Percentiles rank a stretch among this genome's conserved stretches.
These are phyloP conservation scores for Brachystomella parvula DNA, from an alignment of 1,140 invertebrate genomes.

Conservation along the genomic window DNA sequence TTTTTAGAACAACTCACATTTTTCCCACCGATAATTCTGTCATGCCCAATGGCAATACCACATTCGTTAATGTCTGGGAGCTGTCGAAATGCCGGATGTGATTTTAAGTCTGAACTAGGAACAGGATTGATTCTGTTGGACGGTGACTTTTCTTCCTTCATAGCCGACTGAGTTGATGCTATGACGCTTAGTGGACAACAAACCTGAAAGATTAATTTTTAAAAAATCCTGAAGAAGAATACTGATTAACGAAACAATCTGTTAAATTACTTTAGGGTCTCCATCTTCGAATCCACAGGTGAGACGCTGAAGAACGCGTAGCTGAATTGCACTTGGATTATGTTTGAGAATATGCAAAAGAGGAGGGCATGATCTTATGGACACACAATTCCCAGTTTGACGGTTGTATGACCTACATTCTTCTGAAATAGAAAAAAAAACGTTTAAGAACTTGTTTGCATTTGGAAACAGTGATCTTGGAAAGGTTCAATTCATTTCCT, in stretches of 20 bases:
- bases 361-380: conserved; percentile 22
- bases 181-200: conserved; percentile 27
- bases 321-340: conserved; percentile 1
- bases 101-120: conserved; percentile 1
- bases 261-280: conserved; percentile 23
- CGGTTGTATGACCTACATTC: conserved; percentile 25
- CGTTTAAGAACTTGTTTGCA: no score
- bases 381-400: conserved; percentile 22
- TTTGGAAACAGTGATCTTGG: no score
- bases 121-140: not conserved
- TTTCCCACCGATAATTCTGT: conserved; percentile 33
- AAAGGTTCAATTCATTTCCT: no score
- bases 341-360: conserved; percentile 13
- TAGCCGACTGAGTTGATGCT: not conserved
- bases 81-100: conserved; percentile 25
- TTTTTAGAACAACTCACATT: conserved; percentile 14
- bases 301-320: conserved; percentile 20
- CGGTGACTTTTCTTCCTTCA: not conserved
- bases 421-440: conserved; percentile 17
- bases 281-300: conserved; percentile 25
- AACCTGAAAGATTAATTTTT: conserved; percentile 16
- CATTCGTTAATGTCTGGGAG: conserved; percentile 30
- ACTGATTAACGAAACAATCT: not conserved
- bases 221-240: not conserved
- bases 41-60: conserved; percentile 6